Evolutionary conservation across 2,113 vertebrate genomes (phyloP).

Genomic region (Pelecanoides urinatrix): DNA sequence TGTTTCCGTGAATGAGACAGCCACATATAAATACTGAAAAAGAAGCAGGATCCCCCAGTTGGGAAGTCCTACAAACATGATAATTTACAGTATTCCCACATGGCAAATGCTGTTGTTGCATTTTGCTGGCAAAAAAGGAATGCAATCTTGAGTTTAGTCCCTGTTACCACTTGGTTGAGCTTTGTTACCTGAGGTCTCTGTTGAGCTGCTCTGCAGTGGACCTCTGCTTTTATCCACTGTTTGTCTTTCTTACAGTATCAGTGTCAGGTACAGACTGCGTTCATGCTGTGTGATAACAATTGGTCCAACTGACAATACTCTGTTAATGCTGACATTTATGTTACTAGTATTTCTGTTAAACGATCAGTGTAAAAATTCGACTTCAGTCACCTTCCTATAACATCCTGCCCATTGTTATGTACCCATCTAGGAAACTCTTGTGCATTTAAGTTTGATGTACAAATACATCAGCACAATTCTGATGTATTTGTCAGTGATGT

Average conservation of each 20-base stretch:
- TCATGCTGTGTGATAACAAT: background rate
- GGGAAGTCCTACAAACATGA: background rate
- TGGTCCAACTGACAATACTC: background rate
- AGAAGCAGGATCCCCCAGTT: background rate
- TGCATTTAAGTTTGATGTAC: background rate
- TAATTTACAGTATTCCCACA: background rate
- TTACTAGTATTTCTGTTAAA: background rate
- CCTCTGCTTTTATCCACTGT: background rate
- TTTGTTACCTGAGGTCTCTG: background rate
- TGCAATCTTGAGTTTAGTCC: background rate
- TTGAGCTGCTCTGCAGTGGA: background rate
- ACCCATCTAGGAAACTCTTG: background rate
- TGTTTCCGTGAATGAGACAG: background rate
- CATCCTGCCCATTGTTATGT: background rate
- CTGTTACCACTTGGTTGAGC: background rate
- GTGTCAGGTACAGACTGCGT: background rate
- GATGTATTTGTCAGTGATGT: background rate
- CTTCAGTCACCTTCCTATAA: background rate
- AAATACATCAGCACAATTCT: background rate
- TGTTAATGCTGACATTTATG: background rate
- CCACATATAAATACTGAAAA: background rate
- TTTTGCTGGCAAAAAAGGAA: background rate
- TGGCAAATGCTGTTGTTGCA: background rate
- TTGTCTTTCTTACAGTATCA: background rate
- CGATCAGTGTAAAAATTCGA: background rate